These are phyloP conservation scores for Polylopha cassiicola DNA, from an alignment of 2,888 invertebrate species.

Conservation along the genomic window DNA sequence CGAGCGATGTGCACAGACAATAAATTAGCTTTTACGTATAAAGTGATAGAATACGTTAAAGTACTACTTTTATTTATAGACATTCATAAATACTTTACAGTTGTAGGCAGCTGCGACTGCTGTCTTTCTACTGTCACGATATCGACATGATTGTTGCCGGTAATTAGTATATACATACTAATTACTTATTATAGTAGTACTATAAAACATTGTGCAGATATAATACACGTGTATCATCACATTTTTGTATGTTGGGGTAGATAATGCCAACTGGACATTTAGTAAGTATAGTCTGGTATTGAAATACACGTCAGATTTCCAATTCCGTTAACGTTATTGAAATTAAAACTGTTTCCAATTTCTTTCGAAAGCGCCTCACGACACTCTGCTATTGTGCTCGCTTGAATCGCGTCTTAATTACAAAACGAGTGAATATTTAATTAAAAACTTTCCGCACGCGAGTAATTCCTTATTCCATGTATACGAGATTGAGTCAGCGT, in stretches of 20 bases:
- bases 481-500: slow-evolving; percentile 71
- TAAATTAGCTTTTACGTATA: slow-evolving; percentile 34
- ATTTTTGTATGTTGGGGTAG: too few species aligned
- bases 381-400: slow-evolving; percentile 60
- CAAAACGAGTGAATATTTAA: slow-evolving; percentile 74
- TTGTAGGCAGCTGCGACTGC: too few species aligned
- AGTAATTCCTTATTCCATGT: slow-evolving; percentile 74
- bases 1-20: slow-evolving; percentile 28
- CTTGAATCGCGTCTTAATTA: slow-evolving; percentile 72
- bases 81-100: too few species aligned
- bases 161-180: too few species aligned
- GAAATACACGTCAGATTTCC: slow-evolving; percentile 8
- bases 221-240: too few species aligned
- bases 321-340: slow-evolving; percentile 29
- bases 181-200: too few species aligned
- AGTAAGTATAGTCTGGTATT: too few species aligned
- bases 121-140: too few species aligned
- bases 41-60: slow-evolving; percentile 21
- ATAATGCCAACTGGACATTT: too few species aligned
- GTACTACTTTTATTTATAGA: too few species aligned
- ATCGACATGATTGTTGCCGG: too few species aligned
- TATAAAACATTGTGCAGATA: too few species aligned
- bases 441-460: slow-evolving; percentile 75
- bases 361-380: slow-evolving; percentile 55
- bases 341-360: slow-evolving; percentile 49